Evolutionary conservation across 2,113 vertebrate genomes (phyloP), one percentile per base, ranked within the genome.

Genomic region (Macaca mulatta): DNA sequence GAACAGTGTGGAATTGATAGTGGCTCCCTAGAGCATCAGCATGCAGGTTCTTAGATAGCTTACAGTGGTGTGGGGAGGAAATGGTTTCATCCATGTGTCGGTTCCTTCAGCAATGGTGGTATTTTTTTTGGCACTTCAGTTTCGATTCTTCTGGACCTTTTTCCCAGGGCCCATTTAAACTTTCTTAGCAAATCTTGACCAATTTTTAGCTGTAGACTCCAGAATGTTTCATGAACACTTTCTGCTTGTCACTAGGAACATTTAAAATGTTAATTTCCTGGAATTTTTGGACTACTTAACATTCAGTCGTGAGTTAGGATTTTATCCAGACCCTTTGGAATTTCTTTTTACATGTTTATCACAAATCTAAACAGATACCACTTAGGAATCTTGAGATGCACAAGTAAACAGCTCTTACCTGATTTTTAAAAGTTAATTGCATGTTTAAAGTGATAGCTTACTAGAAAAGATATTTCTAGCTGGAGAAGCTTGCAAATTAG

Each of bases 201-300:
- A 0, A 5, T 52, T 95, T 96, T 97, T 92, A 93, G 48, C 40
- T 27, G n/a, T 77, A 55, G 61, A n/a, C 22, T 85, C 11, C 23
- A 48, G 75, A 43, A 90, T 95, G 88, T 30, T 84, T 80, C 70
- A 77, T 90, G 50, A 90, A 13, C 94, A 85, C n/a, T 79, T 90
- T 35, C 18, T 93, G 61, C 59, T 55, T 92, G 25, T 50, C 43
- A n/a, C n/a, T 92, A 38, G 57, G 57, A 97, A 25, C 69, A 83
- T 85, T 79, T 67, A n/a, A 87, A 93, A 75, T 83, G 80, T 90
- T 95, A 9, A 83, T 77, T 96, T 97, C 48, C 75, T 95, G 83
- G 59, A 94, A 85, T 97, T 87, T 96, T 55, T 81, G 59, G 70
- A 61, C 48, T 93, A 22, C 38, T 40, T 6, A 30, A 67, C 6